Evolutionary conservation across 2,888 invertebrate genomes (phyloP), one percentile per base, ranked within the genome.

Genomic region (Campaea margaritaria): DNA sequence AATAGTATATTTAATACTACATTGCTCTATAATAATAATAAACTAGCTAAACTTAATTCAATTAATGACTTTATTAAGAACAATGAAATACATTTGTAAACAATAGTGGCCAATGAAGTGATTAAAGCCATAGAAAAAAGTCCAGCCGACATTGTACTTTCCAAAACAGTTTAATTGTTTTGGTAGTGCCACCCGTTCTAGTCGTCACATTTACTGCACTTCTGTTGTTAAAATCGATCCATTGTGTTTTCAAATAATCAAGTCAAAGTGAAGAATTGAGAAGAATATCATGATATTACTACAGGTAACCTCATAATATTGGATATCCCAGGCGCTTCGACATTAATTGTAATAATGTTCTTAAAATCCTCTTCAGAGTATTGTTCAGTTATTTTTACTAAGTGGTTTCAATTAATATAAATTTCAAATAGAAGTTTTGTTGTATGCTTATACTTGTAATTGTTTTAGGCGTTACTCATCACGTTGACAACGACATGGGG

Each of bases 391-490:
- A 31, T 31, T 7, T 7, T 3, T 7, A 9, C 7, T 31, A 31
- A 27, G 2, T 27, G 27, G 7, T 7, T 31, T 31, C 31, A 31
- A 31, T 31, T 7, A 31, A 10, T 31, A 3, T 31, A 10, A 9
- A 31, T 31, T 3, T 31, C 7, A 7, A 31, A 31, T 3, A 31
- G 31, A 7, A 31, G 8, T 31, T 9, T 7, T 9, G 31, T 31
- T 3, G 5, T 31, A 10, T 10, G 12, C 12, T 31, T 14, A 11
- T 52, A 7, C 53, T 31, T 48, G 31, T 7, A 16, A 14, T 44
- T 56, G 21, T 53, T 55, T 45, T 39, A 87, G 86, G 47, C 69
- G 14, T 15, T 80, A 2, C 41, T 66, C 10, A 16, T 75, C 21
- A 21, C 68, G 9, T 12, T 73, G n/a, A 58, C 59, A 1, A 31